A percentile compares a stretch with the other conserved stretches of the same genome.
Evolutionary conservation across 2,113 vertebrate genomes (phyloP).

Genomic region (Verasper variegatus): DNA sequence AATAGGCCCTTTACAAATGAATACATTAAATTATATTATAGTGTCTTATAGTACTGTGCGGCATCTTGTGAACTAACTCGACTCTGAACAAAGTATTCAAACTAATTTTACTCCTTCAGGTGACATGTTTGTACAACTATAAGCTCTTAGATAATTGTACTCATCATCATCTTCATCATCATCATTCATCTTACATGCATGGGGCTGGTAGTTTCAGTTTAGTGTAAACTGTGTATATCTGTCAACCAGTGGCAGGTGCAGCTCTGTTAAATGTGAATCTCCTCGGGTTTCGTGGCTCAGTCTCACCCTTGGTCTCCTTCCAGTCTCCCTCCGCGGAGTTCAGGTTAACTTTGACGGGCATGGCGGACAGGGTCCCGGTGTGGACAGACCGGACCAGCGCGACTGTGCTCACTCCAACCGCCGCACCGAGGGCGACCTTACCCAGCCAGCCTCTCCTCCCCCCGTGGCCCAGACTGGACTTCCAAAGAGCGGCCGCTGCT

Average conservation of each 20-base stretch:
- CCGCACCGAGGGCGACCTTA: conserved; percentile 53
- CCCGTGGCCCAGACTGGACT: conserved; percentile 27
- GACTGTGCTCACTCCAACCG: conserved; percentile 63
- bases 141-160: no score
- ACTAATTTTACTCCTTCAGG: no score
- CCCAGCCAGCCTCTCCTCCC: conserved; percentile 30
- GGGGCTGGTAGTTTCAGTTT: neutral
- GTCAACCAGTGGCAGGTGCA: neutral
- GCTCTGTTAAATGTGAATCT: conserved; percentile 18
- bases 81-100: no score
- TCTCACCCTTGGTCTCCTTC: conserved; percentile 82
- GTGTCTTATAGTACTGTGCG: no score
- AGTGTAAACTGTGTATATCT: neutral
- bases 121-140: no score
- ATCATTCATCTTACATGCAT: neutral
- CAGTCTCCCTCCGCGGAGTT: conserved; percentile 76
- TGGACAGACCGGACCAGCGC: conserved; percentile 66
- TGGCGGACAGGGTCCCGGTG: conserved; percentile 70
- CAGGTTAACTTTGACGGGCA: conserved; percentile 73
- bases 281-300: neutral
- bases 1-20: no score
- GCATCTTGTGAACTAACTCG: no score
- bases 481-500: conserved; percentile 37
- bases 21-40: no score
- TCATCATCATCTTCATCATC: neutral